These are phyloP conservation scores for Marmota flaviventris DNA, from an alignment of 2,113 vertebrate genomes.

Conservation along the genomic window DNA sequence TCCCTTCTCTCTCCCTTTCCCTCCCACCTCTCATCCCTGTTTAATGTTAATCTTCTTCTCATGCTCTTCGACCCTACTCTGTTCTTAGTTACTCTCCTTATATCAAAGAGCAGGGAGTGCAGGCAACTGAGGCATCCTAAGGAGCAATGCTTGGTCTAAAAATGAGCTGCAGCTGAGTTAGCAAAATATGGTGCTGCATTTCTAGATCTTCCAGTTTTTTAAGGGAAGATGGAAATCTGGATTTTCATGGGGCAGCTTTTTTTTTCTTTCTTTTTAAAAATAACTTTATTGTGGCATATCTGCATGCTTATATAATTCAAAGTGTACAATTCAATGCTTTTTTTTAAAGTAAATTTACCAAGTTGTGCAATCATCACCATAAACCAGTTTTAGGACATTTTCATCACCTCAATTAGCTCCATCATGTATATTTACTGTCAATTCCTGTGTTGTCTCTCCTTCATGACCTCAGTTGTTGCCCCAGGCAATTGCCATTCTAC, in stretches of 20 bases:
- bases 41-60: no score
- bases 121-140: neutral
- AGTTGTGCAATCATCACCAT: neutral
- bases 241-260: neutral
- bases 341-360: constrained; percentile 19
- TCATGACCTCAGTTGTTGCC: neutral
- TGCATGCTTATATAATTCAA: constrained; percentile 54
- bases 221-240: neutral
- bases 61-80: no score
- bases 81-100: no score
- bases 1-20: no score
- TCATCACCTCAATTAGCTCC: neutral
- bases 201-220: constrained; percentile 43
- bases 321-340: neutral
- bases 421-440: neutral
- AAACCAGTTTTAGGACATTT: constrained; percentile 51
- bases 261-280: constrained; percentile 28
- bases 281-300: neutral
- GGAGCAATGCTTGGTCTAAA: neutral
- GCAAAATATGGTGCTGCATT: neutral
- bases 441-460: neutral
- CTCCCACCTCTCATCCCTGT: no score
- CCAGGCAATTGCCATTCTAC: neutral
- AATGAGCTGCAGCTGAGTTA: neutral
- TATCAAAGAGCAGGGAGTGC: neutral